Base-by-base conservation (phyloP, 2,113 vertebrate genomes). In the Brachypodius melanocephalos region DNA sequence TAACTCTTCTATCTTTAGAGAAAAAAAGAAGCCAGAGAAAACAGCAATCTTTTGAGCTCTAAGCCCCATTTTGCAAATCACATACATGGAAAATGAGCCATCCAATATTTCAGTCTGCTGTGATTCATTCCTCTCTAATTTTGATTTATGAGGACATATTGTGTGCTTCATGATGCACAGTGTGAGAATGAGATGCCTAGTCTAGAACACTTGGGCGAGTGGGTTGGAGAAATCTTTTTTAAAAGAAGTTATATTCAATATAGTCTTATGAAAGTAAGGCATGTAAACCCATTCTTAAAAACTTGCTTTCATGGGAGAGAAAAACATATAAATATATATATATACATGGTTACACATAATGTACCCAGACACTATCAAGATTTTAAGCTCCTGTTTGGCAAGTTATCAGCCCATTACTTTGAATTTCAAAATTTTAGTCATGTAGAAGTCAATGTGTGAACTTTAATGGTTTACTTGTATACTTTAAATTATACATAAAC, bases 71-170 rank as follows among this genome's bases (percentile, higher is more conserved):
- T 85, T 87, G 19, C 57, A 57, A 81, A 57, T 43, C 22, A 67
- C 31, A 75, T 26, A 34, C 11, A 34, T 43, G 48, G 40, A 74
- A 81, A 92, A 26, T 45, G 38, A 96, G 11, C 26, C 19, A 89
- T 61, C 15, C 42, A 85, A 85, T 74, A 59, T 81, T 84, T 90
- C 38, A 72, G 15, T 46, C 57, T 81, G n/a, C 36, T 92, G 3
- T 93, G 89, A 88, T 65, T 95, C 94, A 89, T 90, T 45, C 15
- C 17, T 61, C 28, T 84, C 52, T 87, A 48, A 81, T 77, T 93
- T 93, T 75, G 61, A 78, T 81, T 26, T 43, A n/a, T 67, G 52
- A 59, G 8, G 13, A 55, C 25, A 5, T 36, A 65, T 75, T 19
- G 2, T 57, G 29, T 77, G 31, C 28, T 93, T 93, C 54, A 52